These are phyloP conservation scores for Hiodon alosoides DNA, from an alignment of 2,113 vertebrate genomes.

Conservation along the genomic window DNA sequence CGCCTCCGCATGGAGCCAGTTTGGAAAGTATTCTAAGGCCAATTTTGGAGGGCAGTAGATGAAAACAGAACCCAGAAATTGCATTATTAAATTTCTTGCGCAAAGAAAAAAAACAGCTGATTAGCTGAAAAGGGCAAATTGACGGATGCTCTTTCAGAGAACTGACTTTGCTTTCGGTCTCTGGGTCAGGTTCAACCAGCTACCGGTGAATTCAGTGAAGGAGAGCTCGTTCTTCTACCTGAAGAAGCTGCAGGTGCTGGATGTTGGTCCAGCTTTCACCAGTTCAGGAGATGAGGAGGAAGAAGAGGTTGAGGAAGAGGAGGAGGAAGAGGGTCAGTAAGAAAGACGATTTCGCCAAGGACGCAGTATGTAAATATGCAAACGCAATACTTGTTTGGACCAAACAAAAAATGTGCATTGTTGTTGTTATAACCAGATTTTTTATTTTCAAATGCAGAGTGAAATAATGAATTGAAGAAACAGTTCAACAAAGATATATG, in stretches of 20 bases:
- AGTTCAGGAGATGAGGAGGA: constrained; percentile 22
- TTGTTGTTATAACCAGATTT: constrained; percentile 2
- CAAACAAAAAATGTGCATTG: not conserved
- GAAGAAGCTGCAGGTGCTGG: constrained; percentile 80
- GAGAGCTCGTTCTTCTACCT: constrained; percentile 80
- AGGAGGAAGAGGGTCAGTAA: constrained; percentile 28
- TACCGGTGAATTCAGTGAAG: constrained; percentile 73
- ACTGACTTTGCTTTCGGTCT: not conserved
- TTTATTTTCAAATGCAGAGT: constrained; percentile 8
- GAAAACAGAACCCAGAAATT: not conserved
- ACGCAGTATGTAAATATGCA: constrained; percentile 8
- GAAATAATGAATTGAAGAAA: constrained; percentile 4
- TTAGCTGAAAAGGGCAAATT: not conserved
- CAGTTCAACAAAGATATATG: constrained; percentile 22
- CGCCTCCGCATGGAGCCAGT: constrained; percentile 26
- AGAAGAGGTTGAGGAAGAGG: constrained; percentile 22
- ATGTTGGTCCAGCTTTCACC: constrained; percentile 64
- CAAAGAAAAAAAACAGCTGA: not conserved
- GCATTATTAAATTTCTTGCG: not conserved
- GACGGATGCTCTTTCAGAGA: not conserved
- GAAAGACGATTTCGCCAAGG: constrained; percentile 3
- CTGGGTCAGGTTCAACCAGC: constrained; percentile 77
- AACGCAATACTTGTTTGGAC: constrained; percentile 7
- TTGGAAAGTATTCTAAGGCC: not conserved
- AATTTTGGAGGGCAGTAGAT: not conserved